Percentiles rank a stretch among this genome's conserved stretches.
Evolutionary conservation across 2,113 vertebrate species (phyloP).

Genomic region (Toxotes chatareus): DNA sequence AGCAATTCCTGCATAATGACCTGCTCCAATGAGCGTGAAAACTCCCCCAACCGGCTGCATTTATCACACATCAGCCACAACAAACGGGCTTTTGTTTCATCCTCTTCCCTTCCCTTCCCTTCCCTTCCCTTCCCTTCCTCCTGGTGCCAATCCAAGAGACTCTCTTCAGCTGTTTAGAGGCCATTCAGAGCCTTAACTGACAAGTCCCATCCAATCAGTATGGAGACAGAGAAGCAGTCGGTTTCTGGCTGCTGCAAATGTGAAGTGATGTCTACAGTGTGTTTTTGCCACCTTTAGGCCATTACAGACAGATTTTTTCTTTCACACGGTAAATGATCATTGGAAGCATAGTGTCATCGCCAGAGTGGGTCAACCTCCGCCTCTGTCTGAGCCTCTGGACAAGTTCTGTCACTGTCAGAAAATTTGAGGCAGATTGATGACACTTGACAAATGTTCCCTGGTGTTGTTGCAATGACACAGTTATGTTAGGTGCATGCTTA

Average conservation of each 20-base stretch:
- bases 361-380: constrained; percentile 43
- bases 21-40: constrained; percentile 81
- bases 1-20: constrained; percentile 80
- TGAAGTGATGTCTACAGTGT: constrained; percentile 33
- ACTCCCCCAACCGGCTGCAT: constrained; percentile 76
- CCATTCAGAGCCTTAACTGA: constrained; percentile 51
- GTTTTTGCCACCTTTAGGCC: constrained; percentile 40
- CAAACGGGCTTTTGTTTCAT: constrained; percentile 74
- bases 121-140: constrained; percentile 36
- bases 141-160: constrained; percentile 23
- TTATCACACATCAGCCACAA: constrained; percentile 79
- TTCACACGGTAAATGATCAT: constrained; percentile 27
- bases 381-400: constrained; percentile 45
- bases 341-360: constrained; percentile 22
- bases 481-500: constrained; percentile 56
- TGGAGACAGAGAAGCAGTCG: background rate
- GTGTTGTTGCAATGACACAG: constrained; percentile 47
- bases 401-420: constrained; percentile 46
- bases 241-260: constrained; percentile 6
- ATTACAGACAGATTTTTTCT: constrained; percentile 1
- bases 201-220: constrained; percentile 39
- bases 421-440: constrained; percentile 56
- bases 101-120: constrained; percentile 25
- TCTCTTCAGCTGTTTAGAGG: constrained; percentile 46
- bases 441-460: constrained; percentile 33